Conservation (phyloP, 2,797 vertebrate genomes). For the Psittacula derbiana region DNA sequence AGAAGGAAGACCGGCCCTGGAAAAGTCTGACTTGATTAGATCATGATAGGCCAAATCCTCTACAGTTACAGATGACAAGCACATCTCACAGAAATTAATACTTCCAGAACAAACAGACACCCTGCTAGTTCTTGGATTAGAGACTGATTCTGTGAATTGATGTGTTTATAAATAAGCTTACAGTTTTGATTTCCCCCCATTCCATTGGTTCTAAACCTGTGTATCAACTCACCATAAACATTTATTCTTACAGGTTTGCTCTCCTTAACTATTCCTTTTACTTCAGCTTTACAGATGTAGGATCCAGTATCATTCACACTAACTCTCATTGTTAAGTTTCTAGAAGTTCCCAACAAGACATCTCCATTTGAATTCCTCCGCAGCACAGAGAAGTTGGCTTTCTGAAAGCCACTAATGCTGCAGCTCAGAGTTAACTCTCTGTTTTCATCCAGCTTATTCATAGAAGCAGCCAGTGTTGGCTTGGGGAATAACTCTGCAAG, state of each 20-base stretch:
- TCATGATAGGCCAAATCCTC: neutral
- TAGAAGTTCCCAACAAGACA: neutral
- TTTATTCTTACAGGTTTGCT: constrained; percentile 61
- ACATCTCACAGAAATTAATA: neutral
- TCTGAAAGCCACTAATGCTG: neutral
- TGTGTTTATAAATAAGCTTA: neutral
- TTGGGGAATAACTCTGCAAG: constrained; percentile 78
- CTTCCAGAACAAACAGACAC: neutral
- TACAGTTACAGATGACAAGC: neutral
- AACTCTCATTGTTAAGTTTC: constrained; percentile 28
- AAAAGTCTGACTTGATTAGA: neutral
- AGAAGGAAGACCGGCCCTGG: neutral
- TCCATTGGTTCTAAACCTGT: neutral
- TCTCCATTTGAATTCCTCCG: neutral
- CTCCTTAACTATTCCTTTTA: constrained; percentile 73
- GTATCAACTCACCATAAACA: constrained; percentile 76
- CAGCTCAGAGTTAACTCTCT: constrained; percentile 29
- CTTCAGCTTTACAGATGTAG: constrained; percentile 69
- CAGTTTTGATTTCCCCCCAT: neutral
- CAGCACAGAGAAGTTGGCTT: constrained; percentile 63
- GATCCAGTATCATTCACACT: constrained; percentile 59
- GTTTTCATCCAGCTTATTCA: constrained; percentile 63
- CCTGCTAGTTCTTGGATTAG: neutral
- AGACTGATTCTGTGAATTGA: neutral
- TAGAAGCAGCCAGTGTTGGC: constrained; percentile 56